phyloP scores from a whole-genome alignment of 2,113 vertebrate genomes.

The Cebus imitator region DNA sequence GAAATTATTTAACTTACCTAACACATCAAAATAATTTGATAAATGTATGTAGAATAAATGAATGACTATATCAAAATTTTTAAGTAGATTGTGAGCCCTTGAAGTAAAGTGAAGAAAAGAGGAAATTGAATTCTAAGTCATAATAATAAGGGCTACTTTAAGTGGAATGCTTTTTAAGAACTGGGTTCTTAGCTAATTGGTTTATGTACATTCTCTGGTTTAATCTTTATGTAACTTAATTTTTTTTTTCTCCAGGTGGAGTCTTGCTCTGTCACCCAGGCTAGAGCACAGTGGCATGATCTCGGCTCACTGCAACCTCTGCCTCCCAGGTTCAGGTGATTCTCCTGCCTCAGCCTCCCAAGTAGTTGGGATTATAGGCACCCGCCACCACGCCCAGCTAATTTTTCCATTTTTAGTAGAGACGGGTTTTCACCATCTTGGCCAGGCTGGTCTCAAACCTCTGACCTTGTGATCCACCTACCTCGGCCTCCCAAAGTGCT shows the following conservation, averaged over 20 bases:
- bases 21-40: background rate
- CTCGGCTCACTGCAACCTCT: no score
- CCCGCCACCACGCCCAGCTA: no score
- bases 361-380: no score
- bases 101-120: slow-evolving; percentile 43
- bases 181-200: slow-evolving; percentile 22
- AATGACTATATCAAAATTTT: slow-evolving; percentile 30
- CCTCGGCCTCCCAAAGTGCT: no score
- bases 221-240: background rate
- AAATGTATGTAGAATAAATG: slow-evolving; percentile 6
- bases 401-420: no score
- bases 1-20: background rate
- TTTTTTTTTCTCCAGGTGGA: background rate
- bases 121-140: slow-evolving; percentile 47
- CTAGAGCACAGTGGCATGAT: no score
- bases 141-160: background rate
- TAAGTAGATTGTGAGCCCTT: slow-evolving; percentile 34
- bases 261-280: no score
- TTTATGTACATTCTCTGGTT: slow-evolving; percentile 3
- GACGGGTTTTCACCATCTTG: no score
- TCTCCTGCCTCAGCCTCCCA: no score
- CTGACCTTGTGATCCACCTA: no score
- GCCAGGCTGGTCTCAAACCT: no score
- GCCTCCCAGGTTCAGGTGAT: no score
- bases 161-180: background rate